Percentiles rank a stretch among this genome's conserved stretches.
Evolutionary conservation across 2,888 invertebrate genomes (phyloP).

Genomic region (Yponomeuta malinellus): DNA sequence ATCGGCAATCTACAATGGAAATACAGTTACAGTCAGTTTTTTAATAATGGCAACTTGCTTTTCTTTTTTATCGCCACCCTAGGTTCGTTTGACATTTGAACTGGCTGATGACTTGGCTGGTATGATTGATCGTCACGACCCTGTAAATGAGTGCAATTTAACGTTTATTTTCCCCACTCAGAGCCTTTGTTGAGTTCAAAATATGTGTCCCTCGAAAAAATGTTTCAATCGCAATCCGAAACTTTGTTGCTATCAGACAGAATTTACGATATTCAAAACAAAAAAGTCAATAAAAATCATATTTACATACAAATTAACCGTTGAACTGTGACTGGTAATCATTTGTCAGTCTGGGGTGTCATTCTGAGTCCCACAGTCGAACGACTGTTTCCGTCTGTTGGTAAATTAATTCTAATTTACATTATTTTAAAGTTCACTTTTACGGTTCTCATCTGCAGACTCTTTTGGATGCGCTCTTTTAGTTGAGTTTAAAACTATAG

Average conservation of each 20-base stretch:
- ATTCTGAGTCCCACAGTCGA: slow-evolving; percentile 49
- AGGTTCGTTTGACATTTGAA: slow-evolving; percentile 75
- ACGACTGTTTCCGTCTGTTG: slow-evolving; percentile 25
- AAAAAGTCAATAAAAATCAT: slow-evolving; percentile 38
- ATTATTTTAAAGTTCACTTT: slow-evolving; percentile 43
- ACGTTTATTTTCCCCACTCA: slow-evolving; percentile 64
- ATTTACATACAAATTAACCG: slow-evolving; percentile 70
- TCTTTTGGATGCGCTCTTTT: slow-evolving; percentile 22
- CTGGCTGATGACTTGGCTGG: slow-evolving; percentile 70
- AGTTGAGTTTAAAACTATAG: slow-evolving; percentile 24
- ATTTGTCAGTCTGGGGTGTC: slow-evolving; percentile 68
- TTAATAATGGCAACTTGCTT: slow-evolving; percentile 72
- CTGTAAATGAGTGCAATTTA: slow-evolving; percentile 74
- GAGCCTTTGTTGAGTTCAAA: slow-evolving; percentile 53
- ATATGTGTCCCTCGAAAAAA: slow-evolving; percentile 24
- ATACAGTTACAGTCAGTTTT: slow-evolving; percentile 76
- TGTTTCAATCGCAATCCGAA: not conserved
- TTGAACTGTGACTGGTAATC: slow-evolving; percentile 63
- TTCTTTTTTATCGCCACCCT: slow-evolving; percentile 72
- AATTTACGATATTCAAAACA: slow-evolving; percentile 14
- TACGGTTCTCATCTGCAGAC: slow-evolving; percentile 22
- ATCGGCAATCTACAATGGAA: slow-evolving; percentile 74
- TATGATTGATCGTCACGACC: slow-evolving; percentile 71
- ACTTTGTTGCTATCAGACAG: not conserved
- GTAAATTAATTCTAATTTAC: slow-evolving; percentile 34